Percentiles rank a stretch among this genome's conserved stretches.
Evolutionary conservation across 2,888 invertebrate species (phyloP).

Genomic region (Lepidonotus clava): DNA sequence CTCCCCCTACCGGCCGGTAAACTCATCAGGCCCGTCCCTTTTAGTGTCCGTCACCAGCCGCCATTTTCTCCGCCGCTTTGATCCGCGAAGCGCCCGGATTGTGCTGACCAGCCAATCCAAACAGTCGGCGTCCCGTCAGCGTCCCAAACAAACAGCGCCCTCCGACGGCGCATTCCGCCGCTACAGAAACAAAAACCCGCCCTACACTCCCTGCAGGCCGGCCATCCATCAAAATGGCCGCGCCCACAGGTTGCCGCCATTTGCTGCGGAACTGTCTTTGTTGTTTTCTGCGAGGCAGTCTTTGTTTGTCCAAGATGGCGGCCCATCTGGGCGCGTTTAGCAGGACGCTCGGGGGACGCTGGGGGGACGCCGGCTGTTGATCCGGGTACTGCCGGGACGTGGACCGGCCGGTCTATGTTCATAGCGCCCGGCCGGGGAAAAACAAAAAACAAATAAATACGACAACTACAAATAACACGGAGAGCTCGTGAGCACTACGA

Average conservation of each 20-base stretch:
- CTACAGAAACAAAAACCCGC: conserved; percentile 47
- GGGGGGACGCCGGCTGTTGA: background rate
- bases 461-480: too few relatives aligned
- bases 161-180: conserved; percentile 39
- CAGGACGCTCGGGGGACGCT: background rate
- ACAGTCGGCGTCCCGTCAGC: conserved; percentile 35
- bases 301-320: conserved; percentile 46
- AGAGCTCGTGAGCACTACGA: too few relatives aligned
- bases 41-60: conserved; percentile 13
- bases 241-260: conserved; percentile 45
- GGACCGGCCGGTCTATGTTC: too few relatives aligned
- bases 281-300: conserved; percentile 16
- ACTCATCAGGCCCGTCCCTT: background rate
- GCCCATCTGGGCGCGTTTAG: conserved; percentile 30
- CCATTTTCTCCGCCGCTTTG: background rate
- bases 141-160: conserved; percentile 24
- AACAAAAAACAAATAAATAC: too few relatives aligned
- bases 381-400: background rate
- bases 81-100: conserved; percentile 2
- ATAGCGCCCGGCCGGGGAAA: too few relatives aligned
- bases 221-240: background rate
- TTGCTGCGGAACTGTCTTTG: conserved; percentile 39
- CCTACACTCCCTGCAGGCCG: background rate
- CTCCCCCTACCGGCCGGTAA: background rate
- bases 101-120: conserved; percentile 6